These are phyloP conservation scores for Scomber colias DNA, from an alignment of 2,113 vertebrate genomes.

Conservation along the genomic window DNA sequence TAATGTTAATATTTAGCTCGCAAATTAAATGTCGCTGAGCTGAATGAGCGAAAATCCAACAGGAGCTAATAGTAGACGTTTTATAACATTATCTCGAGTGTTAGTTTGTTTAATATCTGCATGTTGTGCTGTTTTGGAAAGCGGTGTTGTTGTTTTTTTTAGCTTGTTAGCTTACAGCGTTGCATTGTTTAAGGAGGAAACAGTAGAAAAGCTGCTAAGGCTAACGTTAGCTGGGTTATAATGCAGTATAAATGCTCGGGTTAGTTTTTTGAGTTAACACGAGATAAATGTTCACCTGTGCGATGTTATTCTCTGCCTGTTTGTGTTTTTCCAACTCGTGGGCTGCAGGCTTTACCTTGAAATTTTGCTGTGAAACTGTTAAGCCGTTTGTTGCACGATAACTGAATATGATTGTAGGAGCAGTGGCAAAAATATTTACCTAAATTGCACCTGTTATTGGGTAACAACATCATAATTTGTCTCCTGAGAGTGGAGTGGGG, in stretches of 20 bases:
- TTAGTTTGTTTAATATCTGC: background rate
- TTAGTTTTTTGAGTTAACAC: background rate
- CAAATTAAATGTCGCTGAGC: constrained; percentile 8
- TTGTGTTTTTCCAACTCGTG: background rate
- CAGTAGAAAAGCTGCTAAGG: constrained; percentile 33
- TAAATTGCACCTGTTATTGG: constrained; percentile 56
- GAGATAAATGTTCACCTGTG: background rate
- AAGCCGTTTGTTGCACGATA: background rate
- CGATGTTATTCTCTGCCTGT: background rate
- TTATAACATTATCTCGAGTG: background rate
- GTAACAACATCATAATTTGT: constrained; percentile 12
- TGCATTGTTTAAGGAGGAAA: constrained; percentile 61
- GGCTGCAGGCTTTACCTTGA: background rate
- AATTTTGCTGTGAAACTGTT: background rate
- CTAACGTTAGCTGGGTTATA: constrained; percentile 37
- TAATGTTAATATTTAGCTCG: constrained; percentile 14
- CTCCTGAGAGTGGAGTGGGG: constrained; percentile 3
- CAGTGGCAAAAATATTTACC: constrained; percentile 1
- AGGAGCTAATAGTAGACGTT: background rate
- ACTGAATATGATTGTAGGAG: background rate
- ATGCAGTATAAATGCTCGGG: background rate
- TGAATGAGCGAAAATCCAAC: constrained; percentile 12
- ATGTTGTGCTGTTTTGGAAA: background rate
- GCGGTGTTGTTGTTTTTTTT: constrained; percentile 65
- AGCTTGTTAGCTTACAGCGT: constrained; percentile 62